A percentile compares a stretch with the other conserved stretches of the same genome.
These are phyloP conservation scores for Diabrotica virgifera DNA, from an alignment of 1,140 invertebrate species.

Conservation along the genomic window DNA sequence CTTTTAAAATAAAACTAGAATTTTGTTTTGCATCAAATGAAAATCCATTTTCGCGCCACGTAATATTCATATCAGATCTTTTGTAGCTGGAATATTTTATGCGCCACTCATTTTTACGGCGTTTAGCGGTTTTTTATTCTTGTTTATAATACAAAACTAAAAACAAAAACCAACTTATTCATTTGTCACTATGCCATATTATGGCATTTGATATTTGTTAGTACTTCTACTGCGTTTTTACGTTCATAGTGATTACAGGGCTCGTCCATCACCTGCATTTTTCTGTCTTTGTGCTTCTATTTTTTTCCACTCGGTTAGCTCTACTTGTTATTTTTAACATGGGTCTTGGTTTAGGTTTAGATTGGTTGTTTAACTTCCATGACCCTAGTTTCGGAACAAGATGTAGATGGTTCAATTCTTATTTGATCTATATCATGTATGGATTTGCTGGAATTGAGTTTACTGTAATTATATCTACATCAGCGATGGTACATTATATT, in stretches of 20 bases:
- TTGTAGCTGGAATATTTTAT: too few relatives aligned
- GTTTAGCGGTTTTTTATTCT: too few relatives aligned
- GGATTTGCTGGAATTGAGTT: not conserved
- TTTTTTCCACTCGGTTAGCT: not conserved
- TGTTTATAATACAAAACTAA: too few relatives aligned
- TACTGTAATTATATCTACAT: too few relatives aligned
- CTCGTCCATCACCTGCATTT: not conserved
- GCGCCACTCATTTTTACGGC: too few relatives aligned
- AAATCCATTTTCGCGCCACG: too few relatives aligned
- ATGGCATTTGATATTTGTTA: not conserved
- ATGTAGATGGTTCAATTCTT: not conserved
- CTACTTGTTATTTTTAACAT: not conserved
- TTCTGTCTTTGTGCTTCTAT: not conserved
- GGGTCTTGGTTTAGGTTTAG: not conserved
- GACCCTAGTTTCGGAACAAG: not conserved
- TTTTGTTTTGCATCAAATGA: too few relatives aligned
- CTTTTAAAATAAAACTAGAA: too few relatives aligned
- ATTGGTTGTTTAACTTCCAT: not conserved
- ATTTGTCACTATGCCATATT: conserved; percentile 8
- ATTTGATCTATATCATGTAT: conserved; percentile 2
- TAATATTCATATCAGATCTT: too few relatives aligned
- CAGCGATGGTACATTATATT: too few relatives aligned
- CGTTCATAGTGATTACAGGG: too few relatives aligned
- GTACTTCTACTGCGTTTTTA: too few relatives aligned
- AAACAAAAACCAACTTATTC: conserved; percentile 8